phyloP scores from a whole-genome alignment of 2,113 vertebrate species.

The Furnarius figulus region DNA sequence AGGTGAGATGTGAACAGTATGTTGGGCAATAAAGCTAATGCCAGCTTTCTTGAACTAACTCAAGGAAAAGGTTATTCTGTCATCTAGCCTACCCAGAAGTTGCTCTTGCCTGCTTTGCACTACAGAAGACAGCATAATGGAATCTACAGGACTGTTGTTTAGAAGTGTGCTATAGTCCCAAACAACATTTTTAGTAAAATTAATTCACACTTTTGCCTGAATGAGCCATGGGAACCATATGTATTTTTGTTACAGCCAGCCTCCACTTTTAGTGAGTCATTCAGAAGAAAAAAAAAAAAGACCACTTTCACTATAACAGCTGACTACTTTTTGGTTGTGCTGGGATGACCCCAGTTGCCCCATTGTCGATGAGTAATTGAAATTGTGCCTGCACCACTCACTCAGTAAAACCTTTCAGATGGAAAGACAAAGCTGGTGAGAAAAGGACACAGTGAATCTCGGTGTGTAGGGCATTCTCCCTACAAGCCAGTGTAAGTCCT shows the following conservation, averaged over 20 bases:
- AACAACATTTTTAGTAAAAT: conserved; percentile 29
- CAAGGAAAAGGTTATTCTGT: neutral
- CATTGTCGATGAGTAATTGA: neutral
- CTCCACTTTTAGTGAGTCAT: conserved; percentile 48
- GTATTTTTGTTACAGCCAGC: conserved; percentile 59
- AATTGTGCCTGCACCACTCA: neutral
- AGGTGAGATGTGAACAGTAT: neutral
- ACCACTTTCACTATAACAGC: neutral
- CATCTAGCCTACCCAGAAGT: neutral
- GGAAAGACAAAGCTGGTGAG: neutral
- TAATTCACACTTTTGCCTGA: conserved; percentile 45
- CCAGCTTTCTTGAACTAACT: neutral
- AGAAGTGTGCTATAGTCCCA: neutral
- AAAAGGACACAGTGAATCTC: neutral
- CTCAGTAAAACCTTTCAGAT: neutral
- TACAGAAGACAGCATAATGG: neutral
- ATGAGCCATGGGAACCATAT: conserved; percentile 43
- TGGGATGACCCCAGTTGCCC: neutral
- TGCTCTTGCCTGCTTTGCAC: neutral
- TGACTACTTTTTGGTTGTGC: neutral
- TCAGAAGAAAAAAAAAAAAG: neutral
- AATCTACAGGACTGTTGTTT: neutral
- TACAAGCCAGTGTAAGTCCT: neutral
- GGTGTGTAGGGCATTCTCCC: neutral
- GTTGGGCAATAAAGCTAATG: neutral